Conservation (phyloP, 2,888 invertebrate genomes). For the Cacoxenus indagator region DNA sequence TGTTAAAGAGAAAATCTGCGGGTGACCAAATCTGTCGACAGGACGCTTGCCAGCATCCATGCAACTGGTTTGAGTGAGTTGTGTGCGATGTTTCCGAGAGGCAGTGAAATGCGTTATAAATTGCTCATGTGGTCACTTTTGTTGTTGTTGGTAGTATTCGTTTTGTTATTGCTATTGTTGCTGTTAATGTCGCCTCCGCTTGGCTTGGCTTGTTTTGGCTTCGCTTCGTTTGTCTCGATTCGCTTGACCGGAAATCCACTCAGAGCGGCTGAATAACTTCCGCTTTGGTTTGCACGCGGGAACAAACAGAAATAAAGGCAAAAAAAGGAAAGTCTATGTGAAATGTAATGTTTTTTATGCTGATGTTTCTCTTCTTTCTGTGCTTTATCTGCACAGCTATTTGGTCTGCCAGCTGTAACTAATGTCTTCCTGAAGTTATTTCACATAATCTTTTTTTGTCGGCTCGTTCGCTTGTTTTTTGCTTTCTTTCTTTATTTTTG, state of each 20-base stretch:
- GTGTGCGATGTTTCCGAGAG: not conserved
- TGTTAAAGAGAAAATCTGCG: not conserved
- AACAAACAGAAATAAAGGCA: too few relatives aligned
- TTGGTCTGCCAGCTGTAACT: conserved; percentile 25
- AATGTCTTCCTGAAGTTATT: conserved; percentile 47
- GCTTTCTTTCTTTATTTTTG: not conserved
- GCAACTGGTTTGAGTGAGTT: conserved; percentile 18
- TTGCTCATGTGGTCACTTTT: not conserved
- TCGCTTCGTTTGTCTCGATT: not conserved
- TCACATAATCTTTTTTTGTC: conserved; percentile 51
- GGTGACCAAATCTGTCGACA: not conserved
- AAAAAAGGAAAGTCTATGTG: conserved; percentile 27
- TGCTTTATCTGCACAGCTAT: not conserved
- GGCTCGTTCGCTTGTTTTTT: conserved; percentile 33
- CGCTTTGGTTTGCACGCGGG: conserved; percentile 28
- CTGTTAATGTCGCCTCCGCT: conserved; percentile 23
- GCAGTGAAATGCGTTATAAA: too few relatives aligned
- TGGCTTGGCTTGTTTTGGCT: conserved; percentile 27
- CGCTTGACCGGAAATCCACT: conserved; percentile 53
- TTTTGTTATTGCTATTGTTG: conserved; percentile 11
- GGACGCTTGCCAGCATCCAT: not conserved
- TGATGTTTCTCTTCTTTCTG: not conserved
- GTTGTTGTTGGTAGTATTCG: conserved; percentile 21
- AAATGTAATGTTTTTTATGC: not conserved
- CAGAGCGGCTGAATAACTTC: conserved; percentile 42